Base-by-base conservation (phyloP, 2,888 invertebrate genomes). In the Zygothrica quintamaculata region DNA sequence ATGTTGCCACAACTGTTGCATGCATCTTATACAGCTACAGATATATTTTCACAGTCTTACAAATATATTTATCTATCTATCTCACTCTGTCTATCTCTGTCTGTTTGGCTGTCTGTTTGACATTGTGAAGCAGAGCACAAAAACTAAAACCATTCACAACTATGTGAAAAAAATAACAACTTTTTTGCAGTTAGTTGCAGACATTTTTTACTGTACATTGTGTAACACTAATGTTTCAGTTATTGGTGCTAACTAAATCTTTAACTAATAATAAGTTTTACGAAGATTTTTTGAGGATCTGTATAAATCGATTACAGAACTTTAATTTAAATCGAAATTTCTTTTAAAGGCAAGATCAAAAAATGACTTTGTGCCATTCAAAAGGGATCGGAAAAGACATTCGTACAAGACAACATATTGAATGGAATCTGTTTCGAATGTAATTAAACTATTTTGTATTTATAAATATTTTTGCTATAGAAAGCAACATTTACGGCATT, bases 71-170 rank as follows among this genome's bases (percentile, higher is more conserved):
- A 11, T 43, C 39, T 22, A 37, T 39, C 18, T 36, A 36, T 43
- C 2, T 42, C 13, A 33, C 39, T 40, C 44, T 53, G 59, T 11
- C 11, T n/a, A 22, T 22, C 18, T 2, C 18, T 39, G 37, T 26
- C 26, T 26, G 26, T 40, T 40, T n/a, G n/a, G n/a, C 15, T 40
- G 18, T 18, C 15, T 15, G 15, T 48, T 1, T 52, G 48, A n/a
- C n/a, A n/a, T n/a, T 60, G 74, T 50, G 65, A 84, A 84, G 82
- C 87, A 87, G 87, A 87, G 85, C 82, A 72, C 71, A 77, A 70
- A 62, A 66, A 43, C 65, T 37, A 59, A 76, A 60, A 57, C 65
- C 72, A 74, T 61, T 70, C 73, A 55, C 65, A 75, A 65, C 77
- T 67, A 64, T 77, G 77, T 50, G 44, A 67, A 51, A 67, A 36